Percentiles rank a stretch among this genome's conserved stretches.
Conservation (phyloP, 2,888 invertebrate species). For the Netelia fuscicornis region DNA sequence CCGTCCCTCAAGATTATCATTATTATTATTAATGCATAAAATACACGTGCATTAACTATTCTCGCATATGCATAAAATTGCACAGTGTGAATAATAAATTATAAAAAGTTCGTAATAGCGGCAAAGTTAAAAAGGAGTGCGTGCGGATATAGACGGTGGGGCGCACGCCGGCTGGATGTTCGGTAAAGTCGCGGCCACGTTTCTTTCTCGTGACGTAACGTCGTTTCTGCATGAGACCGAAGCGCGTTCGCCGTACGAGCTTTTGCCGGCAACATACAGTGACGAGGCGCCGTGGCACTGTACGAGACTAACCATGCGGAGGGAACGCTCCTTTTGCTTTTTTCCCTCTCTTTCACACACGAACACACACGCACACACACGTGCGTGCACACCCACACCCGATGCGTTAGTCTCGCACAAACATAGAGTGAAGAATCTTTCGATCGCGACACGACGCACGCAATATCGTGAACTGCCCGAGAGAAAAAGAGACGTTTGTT, state of each 20-base stretch:
- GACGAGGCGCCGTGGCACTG: constrained; percentile 49
- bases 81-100: no score
- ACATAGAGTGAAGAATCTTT: constrained; percentile 10
- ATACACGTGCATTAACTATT: background rate
- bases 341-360: constrained; percentile 6
- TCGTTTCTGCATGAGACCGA: constrained; percentile 58
- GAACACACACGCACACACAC: background rate
- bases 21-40: background rate
- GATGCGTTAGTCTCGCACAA: background rate
- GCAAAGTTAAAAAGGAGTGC: background rate
- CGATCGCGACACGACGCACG: background rate
- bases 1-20: background rate
- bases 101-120: no score
- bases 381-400: background rate
- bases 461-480: background rate
- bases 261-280: constrained; percentile 43
- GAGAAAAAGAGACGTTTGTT: no score
- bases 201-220: constrained; percentile 71
- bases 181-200: constrained; percentile 61
- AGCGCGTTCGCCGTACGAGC: constrained; percentile 64
- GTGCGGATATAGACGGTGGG: background rate
- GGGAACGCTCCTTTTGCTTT: constrained; percentile 35
- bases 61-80: background rate
- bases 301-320: constrained; percentile 47
- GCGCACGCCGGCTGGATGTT: constrained; percentile 52